Evolutionary conservation across 2,797 vertebrate species (phyloP), one percentile per base, ranked within the genome.

Genomic region (Scolopax rusticola): DNA sequence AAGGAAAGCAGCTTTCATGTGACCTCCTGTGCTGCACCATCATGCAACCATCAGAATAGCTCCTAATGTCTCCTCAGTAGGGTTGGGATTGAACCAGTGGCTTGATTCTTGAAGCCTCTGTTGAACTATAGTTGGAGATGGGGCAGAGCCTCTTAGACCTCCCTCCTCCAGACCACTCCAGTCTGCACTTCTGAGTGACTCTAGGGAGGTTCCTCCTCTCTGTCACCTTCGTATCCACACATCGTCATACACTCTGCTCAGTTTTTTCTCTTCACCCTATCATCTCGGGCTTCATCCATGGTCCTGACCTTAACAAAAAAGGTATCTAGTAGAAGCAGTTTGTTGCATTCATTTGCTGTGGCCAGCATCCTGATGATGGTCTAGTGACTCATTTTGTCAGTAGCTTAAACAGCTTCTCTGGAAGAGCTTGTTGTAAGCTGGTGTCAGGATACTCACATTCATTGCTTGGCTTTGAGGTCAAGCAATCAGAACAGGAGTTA

Each of bases 91-190:
- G 32, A 33, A 51, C 10, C 11, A 38, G 20, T 32, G 32, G 13
- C 47, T 84, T 84, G 13, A 30, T n/a, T 70, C n/a, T 33, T 32
- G 23, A 59, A 59, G 4, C 36, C 33, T 27, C 15, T 38, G 36
- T 64, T 91, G 54, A 88, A 8, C 32, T 16, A 7, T 2, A 11
- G 11, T 4, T 21, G 17, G n/a, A 77, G 24, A 32, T 24, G 14
- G 10, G 40, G 13, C 16, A 92, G 41, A 86, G 19, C 9, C 20
- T 71, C 40, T 59, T 5, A 28, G 56, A 12, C 6, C 8, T 51
- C 12, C 4, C 2, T 67, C 4, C 8, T 67, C 7, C 51, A 54
- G 33, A n/a, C 5, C 28, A 2, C 51, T 51, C 45, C 1, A 3
- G 16, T 38, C 59, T 60, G 59, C 4, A 6, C 11, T 54, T 54